Conservation (phyloP, 2,888 invertebrate species). For the Lamproptera curius region DNA sequence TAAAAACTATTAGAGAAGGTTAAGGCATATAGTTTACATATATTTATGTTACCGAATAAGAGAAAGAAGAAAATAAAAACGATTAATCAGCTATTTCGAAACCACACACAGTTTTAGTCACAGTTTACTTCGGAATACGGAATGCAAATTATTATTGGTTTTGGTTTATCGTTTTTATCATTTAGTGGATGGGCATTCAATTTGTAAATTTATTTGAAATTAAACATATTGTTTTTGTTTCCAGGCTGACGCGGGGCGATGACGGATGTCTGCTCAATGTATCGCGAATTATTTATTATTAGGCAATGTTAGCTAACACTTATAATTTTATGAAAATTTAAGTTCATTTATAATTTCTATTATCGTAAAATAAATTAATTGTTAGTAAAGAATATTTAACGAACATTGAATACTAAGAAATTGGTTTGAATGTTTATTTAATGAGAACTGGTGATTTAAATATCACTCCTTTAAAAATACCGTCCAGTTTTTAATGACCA, state of each 20-base stretch:
- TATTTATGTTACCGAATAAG: too few species aligned
- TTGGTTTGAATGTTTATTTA: not conserved
- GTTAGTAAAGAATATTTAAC: not conserved
- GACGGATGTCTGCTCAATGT: slow-evolving; percentile 21
- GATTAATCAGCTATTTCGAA: too few species aligned
- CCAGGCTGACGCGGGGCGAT: slow-evolving; percentile 46
- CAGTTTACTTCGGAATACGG: too few species aligned
- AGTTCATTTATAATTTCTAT: slow-evolving; percentile 4
- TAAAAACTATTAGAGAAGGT: too few species aligned
- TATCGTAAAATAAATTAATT: slow-evolving; percentile 20
- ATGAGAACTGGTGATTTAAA: not conserved
- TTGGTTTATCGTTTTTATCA: not conserved
- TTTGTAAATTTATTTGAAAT: slow-evolving; percentile 5
- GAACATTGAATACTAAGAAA: not conserved
- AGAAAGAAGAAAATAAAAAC: too few species aligned
- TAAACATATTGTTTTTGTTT: too few species aligned
- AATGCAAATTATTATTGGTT: too few species aligned
- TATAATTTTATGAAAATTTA: slow-evolving; percentile 6
- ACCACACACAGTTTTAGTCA: too few species aligned
- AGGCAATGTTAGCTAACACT: slow-evolving; percentile 16
- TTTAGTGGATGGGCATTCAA: not conserved
- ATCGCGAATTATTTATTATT: slow-evolving; percentile 18
- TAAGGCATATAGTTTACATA: too few species aligned
- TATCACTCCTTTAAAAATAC: slow-evolving; percentile 2
- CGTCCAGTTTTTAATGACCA: slow-evolving; percentile 2